These are phyloP conservation scores for Leptinotarsa lineolata DNA, from an alignment of 1,140 invertebrate genomes.

Conservation along the genomic window DNA sequence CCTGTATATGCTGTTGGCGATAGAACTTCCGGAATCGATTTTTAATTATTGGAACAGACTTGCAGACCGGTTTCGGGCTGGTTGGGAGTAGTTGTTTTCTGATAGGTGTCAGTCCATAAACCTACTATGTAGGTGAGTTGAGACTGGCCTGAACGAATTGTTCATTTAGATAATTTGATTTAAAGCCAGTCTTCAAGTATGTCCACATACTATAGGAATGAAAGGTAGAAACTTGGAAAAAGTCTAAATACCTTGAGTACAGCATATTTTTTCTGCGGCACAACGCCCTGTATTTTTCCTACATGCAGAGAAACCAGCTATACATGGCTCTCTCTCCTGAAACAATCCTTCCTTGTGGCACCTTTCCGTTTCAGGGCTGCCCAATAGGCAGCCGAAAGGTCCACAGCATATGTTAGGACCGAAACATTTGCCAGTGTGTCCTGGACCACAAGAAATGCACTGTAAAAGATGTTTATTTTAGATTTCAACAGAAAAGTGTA, in stretches of 20 bases:
- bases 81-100: no score
- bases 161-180: no score
- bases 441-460: slow-evolving; percentile 60
- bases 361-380: slow-evolving; percentile 58
- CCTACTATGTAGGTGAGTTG: no score
- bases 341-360: slow-evolving; percentile 56
- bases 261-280: slow-evolving; percentile 60
- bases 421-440: slow-evolving; percentile 59
- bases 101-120: no score
- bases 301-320: slow-evolving; percentile 59
- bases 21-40: no score
- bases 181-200: no score
- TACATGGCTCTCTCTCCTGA: slow-evolving; percentile 58
- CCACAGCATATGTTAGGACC: slow-evolving; percentile 62
- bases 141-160: no score
- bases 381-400: slow-evolving; percentile 60
- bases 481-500: no score
- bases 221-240: background rate
- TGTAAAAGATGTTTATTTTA: slow-evolving; percentile 38
- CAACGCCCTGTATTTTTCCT: slow-evolving; percentile 60
- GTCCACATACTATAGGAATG: no score
- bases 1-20: no score
- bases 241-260: slow-evolving; percentile 58
- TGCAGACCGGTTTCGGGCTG: no score
- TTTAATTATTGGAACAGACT: no score